These are phyloP conservation scores for Serilophus lunatus DNA, from an alignment of 2,113 vertebrate genomes.

Conservation along the genomic window DNA sequence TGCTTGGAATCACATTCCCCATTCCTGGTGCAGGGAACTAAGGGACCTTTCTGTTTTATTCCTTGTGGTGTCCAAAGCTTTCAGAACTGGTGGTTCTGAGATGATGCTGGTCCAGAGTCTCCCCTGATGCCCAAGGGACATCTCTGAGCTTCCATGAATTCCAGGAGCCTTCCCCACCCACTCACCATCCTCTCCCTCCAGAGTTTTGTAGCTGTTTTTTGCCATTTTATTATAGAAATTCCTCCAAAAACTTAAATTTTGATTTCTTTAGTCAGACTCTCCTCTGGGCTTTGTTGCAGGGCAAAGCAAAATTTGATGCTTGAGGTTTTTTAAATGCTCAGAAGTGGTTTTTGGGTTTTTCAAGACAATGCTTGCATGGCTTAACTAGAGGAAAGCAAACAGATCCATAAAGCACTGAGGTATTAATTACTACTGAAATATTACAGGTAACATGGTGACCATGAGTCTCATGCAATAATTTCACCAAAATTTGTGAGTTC, in stretches of 20 bases:
- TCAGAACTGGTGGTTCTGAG: background rate
- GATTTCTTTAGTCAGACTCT: background rate
- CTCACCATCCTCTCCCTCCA: background rate
- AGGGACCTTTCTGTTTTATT: background rate
- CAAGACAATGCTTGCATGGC: background rate
- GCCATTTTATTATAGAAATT: background rate
- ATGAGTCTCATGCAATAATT: background rate
- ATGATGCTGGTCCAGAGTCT: background rate
- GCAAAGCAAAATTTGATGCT: background rate
- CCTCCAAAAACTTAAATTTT: background rate
- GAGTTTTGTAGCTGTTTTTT: background rate
- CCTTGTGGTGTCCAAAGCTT: background rate
- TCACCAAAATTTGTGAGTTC: background rate
- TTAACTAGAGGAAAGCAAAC: background rate
- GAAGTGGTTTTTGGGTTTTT: background rate
- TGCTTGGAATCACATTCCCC: background rate
- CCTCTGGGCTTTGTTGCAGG: background rate
- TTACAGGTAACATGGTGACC: background rate
- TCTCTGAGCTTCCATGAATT: background rate
- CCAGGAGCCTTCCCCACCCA: accelerated
- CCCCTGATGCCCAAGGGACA: background rate
- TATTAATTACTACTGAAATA: background rate
- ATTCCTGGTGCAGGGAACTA: background rate
- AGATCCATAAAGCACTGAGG: background rate
- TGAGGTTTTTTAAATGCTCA: background rate